Conservation (phyloP, 2,888 invertebrate genomes). For the Mesorhabditis spiculigera region DNA sequence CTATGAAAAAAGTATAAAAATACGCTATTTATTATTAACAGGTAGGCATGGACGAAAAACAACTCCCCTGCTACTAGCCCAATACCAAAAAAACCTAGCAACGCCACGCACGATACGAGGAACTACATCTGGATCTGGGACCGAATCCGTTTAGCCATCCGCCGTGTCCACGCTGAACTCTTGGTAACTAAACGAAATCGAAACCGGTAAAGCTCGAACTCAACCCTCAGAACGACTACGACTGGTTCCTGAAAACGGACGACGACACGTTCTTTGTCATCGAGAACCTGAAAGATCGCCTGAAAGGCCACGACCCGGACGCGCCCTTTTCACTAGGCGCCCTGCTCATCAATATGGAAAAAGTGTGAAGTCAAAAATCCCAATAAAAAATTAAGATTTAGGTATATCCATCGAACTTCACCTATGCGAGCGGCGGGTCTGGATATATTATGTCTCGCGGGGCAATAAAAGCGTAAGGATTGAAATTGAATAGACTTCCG, state of each 20-base stretch:
- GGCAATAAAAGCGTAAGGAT: neutral
- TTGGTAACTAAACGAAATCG: neutral
- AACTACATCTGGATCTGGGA: constrained; percentile 2
- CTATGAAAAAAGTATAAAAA: neutral
- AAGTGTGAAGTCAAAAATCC: neutral
- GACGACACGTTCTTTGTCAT: constrained; percentile 4
- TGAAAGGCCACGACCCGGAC: neutral
- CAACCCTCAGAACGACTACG: neutral
- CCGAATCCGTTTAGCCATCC: neutral
- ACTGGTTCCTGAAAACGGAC: constrained; percentile 3
- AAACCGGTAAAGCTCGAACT: neutral
- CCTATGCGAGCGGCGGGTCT: constrained; percentile 1
- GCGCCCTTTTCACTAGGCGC: neutral
- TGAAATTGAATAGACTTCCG: neutral
- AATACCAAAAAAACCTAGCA: neutral
- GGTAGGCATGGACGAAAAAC: neutral
- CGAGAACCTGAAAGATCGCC: constrained; percentile 1
- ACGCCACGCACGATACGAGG: neutral
- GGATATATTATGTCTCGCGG: neutral
- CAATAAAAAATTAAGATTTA: neutral
- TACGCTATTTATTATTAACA: neutral
- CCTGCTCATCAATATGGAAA: neutral
- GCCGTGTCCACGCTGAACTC: neutral
- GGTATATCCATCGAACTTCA: neutral
- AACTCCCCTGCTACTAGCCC: neutral